These are phyloP conservation scores for Apodemia duryi DNA, from an alignment of 2,888 invertebrate genomes.

Conservation along the genomic window DNA sequence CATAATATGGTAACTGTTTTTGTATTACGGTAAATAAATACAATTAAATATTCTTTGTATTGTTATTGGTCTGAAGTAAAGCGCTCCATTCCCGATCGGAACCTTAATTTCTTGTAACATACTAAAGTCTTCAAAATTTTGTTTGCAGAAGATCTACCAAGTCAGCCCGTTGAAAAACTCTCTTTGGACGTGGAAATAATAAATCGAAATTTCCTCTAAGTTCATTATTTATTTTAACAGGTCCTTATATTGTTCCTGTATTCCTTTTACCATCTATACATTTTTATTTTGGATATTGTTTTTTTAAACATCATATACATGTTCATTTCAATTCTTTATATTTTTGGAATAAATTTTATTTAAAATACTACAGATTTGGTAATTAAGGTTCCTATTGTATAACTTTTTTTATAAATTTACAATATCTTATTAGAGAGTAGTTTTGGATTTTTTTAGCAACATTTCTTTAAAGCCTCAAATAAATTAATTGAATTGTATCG, in stretches of 20 bases:
- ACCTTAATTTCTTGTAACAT: constrained; percentile 66
- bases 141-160: constrained; percentile 75
- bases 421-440: constrained; percentile 15
- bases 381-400: constrained; percentile 69
- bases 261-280: constrained; percentile 61
- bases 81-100: constrained; percentile 79
- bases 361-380: constrained; percentile 66
- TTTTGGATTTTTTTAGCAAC: background rate
- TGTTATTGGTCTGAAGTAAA: constrained; percentile 70
- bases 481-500: constrained; percentile 16
- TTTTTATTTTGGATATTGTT: constrained; percentile 73
- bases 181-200: constrained; percentile 79
- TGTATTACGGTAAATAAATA: constrained; percentile 78
- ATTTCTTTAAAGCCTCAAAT: constrained; percentile 3
- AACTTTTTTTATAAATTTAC: constrained; percentile 2
- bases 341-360: constrained; percentile 77
- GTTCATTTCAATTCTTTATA: constrained; percentile 74
- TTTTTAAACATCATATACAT: constrained; percentile 37
- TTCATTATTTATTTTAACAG: constrained; percentile 73
- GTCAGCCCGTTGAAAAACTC: constrained; percentile 71
- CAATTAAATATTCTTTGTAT: constrained; percentile 75
- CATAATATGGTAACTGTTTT: constrained; percentile 80
- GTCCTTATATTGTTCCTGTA: constrained; percentile 63
- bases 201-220: constrained; percentile 75
- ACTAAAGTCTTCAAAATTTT: constrained; percentile 71